Conservation (phyloP, 2,113 vertebrate genomes). For the Paradisaea rubra region DNA sequence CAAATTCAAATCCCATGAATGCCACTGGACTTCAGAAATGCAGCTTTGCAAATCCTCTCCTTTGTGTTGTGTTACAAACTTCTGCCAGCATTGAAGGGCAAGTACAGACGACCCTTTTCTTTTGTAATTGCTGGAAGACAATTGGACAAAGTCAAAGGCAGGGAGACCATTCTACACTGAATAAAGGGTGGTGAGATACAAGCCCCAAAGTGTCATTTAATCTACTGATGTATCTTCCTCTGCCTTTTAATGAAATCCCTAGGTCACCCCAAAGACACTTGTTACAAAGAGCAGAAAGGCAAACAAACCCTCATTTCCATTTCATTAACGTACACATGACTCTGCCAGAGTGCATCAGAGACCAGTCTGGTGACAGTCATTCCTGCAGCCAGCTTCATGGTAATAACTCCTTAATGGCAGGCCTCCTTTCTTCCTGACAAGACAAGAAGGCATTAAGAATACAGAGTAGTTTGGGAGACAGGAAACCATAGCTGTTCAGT, state of each 20-base stretch:
- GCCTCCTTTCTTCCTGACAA: background rate
- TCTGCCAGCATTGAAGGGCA: background rate
- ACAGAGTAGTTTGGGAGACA: background rate
- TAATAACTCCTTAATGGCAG: background rate
- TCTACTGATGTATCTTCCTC: background rate
- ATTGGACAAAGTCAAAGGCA: background rate
- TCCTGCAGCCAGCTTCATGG: background rate
- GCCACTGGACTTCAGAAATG: background rate
- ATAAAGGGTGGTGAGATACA: background rate
- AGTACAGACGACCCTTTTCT: background rate
- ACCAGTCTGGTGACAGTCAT: background rate
- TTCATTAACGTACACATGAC: background rate
- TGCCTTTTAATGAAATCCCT: background rate
- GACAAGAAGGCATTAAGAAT: background rate
- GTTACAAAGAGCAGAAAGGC: background rate
- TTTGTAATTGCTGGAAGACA: background rate
- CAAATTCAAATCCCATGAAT: background rate
- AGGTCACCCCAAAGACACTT: background rate
- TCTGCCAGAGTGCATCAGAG: background rate
- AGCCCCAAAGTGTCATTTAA: background rate
- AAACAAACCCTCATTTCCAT: background rate
- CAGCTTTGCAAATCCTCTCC: background rate
- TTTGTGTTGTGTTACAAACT: background rate
- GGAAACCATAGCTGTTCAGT: background rate
- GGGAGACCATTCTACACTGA: background rate